Conservation (phyloP, 1,140 invertebrate species). For the Cryptotermes secundus region DNA sequence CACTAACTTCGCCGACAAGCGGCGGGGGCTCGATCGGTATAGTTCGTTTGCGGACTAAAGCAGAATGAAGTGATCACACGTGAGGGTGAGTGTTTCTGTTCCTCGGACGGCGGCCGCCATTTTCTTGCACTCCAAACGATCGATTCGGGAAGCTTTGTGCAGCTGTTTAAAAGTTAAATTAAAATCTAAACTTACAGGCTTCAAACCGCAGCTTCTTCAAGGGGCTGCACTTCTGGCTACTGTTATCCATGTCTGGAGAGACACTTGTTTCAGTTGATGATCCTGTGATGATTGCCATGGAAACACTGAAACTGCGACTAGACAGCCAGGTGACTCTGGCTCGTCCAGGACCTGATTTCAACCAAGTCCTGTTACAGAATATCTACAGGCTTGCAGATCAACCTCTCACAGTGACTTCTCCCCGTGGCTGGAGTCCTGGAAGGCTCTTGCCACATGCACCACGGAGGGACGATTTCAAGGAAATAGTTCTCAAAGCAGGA, state of each 20-base stretch:
- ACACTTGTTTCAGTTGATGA: neutral
- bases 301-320: neutral
- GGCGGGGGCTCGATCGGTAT: too few species aligned
- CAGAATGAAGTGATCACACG: neutral
- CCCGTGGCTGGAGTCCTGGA: neutral
- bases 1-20: too few species aligned
- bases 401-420: neutral
- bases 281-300: neutral
- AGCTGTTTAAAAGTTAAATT: neutral
- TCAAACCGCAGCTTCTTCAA: neutral
- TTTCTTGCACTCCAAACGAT: neutral
- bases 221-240: neutral
- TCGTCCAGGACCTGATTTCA: neutral
- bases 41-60: too few species aligned
- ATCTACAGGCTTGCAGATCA: neutral
- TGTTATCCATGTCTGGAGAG: neutral
- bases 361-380: neutral
- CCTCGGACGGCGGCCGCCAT: neutral
- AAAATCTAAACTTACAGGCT: neutral
- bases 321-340: neutral
- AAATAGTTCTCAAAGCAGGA: neutral
- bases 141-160: neutral
- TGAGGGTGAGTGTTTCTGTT: neutral
- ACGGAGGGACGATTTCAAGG: neutral
- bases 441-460: neutral